Evolutionary conservation across 2,888 invertebrate genomes (phyloP), one percentile per base, ranked within the genome.

Genomic region (Agrilus mali): DNA sequence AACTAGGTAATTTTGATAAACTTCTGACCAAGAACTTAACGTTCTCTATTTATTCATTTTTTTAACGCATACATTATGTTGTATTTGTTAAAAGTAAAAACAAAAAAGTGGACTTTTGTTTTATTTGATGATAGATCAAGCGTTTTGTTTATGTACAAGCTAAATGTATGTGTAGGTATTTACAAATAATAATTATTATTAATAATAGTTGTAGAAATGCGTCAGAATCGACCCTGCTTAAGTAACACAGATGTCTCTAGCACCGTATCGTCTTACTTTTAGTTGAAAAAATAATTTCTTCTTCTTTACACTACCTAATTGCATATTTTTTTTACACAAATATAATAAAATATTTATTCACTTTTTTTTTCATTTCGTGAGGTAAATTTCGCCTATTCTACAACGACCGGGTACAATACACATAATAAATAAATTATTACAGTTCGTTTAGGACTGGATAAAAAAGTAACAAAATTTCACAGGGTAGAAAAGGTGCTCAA

Each of bases 251-350:
- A 47, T 49, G 47, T 47, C 46, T 45, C 45, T 50, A 50, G 49
- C 49, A 49, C 49, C 51, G 41, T 49, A 48, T 48, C 48, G 48
- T 51, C 49, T 49, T 51, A 51, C 45, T 48, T 41, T 46, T 47
- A 51, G 46, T 45, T 47, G 47, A 43, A 47, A 50, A 51, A 51
- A 51, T 48, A 49, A 47, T 47, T 45, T 41, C 27, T 10, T 27
- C 10, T 45, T 45, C 47, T 47, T 45, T 43, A 47, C 45, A 47
- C 47, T 47, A n/a, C n/a, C n/a, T n/a, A 43, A 42, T 43, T 47
- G 43, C 45, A 45, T 44, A 31, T 32, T 36, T 36, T 46, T 38
- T 47, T 40, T 44, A 47, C 43, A 47, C 39, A 39, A 40, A 46
- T 40, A 41, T 43, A 47, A 47, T 47, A 51, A 51, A 51, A 51